Percentiles rank a stretch among this genome's conserved stretches.
These are phyloP conservation scores for Drosophila suboccidentalis DNA, from an alignment of 2,888 invertebrate genomes.

Conservation along the genomic window DNA sequence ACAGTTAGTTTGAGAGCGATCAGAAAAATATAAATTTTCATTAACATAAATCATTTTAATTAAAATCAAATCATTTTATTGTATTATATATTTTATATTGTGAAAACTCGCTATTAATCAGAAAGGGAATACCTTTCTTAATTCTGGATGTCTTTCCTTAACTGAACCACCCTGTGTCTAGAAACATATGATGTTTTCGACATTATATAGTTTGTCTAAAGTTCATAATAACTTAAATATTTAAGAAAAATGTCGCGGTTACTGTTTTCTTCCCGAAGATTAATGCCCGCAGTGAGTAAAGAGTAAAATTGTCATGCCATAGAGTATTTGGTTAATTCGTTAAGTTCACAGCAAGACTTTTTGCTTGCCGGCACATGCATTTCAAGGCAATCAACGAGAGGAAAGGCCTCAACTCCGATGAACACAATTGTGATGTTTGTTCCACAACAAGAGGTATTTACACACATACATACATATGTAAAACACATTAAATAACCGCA, in stretches of 20 bases:
- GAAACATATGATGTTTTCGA: constrained; percentile 54
- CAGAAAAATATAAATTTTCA: neutral
- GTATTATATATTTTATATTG: neutral
- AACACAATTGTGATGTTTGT: constrained; percentile 99
- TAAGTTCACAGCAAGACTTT: constrained; percentile 62
- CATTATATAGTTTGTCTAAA: constrained; percentile 45
- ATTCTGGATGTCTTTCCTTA: neutral
- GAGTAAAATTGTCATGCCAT: neutral
- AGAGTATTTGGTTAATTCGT: constrained; percentile 4
- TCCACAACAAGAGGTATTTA: constrained; percentile 97
- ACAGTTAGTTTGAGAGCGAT: neutral
- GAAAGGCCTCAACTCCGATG: constrained; percentile 89
- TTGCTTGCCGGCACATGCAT: constrained; percentile 67
- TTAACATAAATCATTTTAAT: neutral
- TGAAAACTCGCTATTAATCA: constrained; percentile 10
- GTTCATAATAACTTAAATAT: constrained; percentile 40
- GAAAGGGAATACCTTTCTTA: constrained; percentile 9
- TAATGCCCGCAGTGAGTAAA: constrained; percentile 60
- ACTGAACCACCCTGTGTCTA: constrained; percentile 47
- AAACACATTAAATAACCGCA: constrained; percentile 35
- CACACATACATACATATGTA: neutral
- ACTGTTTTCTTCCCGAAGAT: constrained; percentile 61
- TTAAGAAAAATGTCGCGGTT: constrained; percentile 61
- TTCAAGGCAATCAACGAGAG: constrained; percentile 57
- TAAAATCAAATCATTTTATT: neutral